Percentiles rank a stretch among this genome's conserved stretches.
phyloP scores from a whole-genome alignment of 2,797 vertebrate species.

The Moxostoma hubbsi region DNA sequence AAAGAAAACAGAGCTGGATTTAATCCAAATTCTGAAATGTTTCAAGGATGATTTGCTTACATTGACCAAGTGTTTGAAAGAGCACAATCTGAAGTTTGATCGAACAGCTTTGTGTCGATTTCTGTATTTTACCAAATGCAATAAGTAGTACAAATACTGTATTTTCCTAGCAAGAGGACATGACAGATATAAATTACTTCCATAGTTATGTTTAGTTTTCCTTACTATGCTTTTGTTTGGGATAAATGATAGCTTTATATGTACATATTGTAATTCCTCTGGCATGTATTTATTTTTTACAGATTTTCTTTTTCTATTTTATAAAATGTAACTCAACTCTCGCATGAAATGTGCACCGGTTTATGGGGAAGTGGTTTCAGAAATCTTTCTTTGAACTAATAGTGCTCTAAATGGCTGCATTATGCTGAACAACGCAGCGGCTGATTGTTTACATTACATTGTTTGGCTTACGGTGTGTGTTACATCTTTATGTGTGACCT shows the following conservation, averaged over 20 bases:
- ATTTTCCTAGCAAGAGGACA: conserved; percentile 22
- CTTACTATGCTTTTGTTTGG: conserved; percentile 47
- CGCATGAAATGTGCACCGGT: conserved; percentile 35
- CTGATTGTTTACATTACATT: conserved; percentile 36
- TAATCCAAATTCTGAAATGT: conserved; percentile 18
- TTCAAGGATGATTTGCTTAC: conserved; percentile 9
- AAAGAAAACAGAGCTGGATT: conserved; percentile 42
- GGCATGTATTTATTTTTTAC: conserved; percentile 57
- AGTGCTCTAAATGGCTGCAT: conserved; percentile 30
- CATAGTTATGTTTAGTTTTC: conserved; percentile 35
- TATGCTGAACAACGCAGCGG: conserved; percentile 31
- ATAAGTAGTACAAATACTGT: conserved; percentile 45
- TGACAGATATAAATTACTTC: conserved; percentile 34
- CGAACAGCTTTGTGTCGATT: conserved; percentile 20
- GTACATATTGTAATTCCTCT: conserved; percentile 59
- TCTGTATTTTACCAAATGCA: conserved; percentile 38
- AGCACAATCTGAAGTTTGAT: conserved; percentile 40
- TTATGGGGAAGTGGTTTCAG: conserved; percentile 43
- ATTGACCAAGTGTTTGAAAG: conserved; percentile 16
- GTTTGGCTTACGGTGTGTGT: conserved; percentile 45
- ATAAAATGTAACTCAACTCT: conserved; percentile 49
- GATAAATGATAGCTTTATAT: conserved; percentile 54
- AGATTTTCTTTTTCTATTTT: conserved; percentile 47
- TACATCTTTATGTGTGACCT: conserved; percentile 49
- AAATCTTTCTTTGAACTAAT: conserved; percentile 34